Evolutionary conservation across 2,888 invertebrate genomes (phyloP), one percentile per base, ranked within the genome.

Genomic region (Gerris lacustris): DNA sequence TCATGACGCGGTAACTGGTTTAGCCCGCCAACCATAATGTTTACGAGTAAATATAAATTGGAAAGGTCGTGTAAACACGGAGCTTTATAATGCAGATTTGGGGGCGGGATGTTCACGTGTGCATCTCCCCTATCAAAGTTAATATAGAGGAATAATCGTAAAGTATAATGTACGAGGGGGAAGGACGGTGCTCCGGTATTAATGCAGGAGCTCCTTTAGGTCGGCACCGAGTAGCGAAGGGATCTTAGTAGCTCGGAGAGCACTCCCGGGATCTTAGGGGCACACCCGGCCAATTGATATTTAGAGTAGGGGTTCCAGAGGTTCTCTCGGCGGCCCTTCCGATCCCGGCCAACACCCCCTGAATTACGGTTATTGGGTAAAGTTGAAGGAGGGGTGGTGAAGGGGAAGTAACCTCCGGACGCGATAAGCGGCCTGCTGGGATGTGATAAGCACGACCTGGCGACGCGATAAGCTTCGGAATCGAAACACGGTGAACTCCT

Each of bases 301-400:
- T 55, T 55, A 55, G 55, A 55, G 11, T 55, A 55, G 55, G 55
- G 55, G 15, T 55, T 9, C 31, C 31, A 4, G 31, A 15, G 11
- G 9, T 55, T 55, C 15, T 15, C 55, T 55, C 15, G 15, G 15
- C 9, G 55, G 9, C 55, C 55, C 55, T 55, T 55, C 55, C 55
- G 55, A 15, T 11, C 15, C 55, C 55, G 9, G 9, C 15, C 15
- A 11, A 9, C 55, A 9, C 55, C 55, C 15, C 15, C 55, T 55
- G 55, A 55, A 55, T 55, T 55, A 55, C 55, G 55, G 55, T 55
- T 55, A 55, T 55, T 55, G 55, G 55, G 55, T 55, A 55, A 55
- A 55, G 55, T 55, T 5, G 9, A 55, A 15, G 55, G 11, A 15
- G 9, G 9, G 15, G 55, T 9, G 55, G 9, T 11, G 55, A 55